Evolutionary conservation across 2,888 invertebrate species (phyloP).

Genomic region (Ennomos erosarius): DNA sequence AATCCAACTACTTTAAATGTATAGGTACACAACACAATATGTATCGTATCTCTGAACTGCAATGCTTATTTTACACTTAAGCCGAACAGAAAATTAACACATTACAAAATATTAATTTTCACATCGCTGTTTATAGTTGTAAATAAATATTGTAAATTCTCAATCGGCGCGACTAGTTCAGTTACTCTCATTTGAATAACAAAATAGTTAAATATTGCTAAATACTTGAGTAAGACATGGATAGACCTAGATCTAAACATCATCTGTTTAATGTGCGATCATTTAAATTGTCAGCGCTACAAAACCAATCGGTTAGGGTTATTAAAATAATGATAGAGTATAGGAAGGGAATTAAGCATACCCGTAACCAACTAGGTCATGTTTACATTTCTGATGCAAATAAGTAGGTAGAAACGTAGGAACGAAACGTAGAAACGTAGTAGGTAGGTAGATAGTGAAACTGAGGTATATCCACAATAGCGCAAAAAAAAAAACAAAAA

Average conservation of each 20-base stretch:
- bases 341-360: constrained; percentile 4
- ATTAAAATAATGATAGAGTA: constrained; percentile 21
- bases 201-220: constrained; percentile 23
- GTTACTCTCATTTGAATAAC: constrained; percentile 23
- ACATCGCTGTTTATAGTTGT: constrained; percentile 8
- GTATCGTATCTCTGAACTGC: too few species aligned
- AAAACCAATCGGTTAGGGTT: constrained; percentile 15
- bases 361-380: too few species aligned
- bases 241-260: constrained; percentile 18
- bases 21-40: too few species aligned
- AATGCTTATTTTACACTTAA: too few species aligned
- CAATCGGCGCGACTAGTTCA: constrained; percentile 12
- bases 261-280: constrained; percentile 21
- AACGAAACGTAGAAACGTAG: too few species aligned
- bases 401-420: too few species aligned
- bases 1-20: too few species aligned
- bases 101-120: constrained; percentile 19
- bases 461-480: too few species aligned
- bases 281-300: constrained; percentile 31
- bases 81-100: constrained; percentile 15
- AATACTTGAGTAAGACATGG: constrained; percentile 20
- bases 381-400: too few species aligned
- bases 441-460: too few species aligned
- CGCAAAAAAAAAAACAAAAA: too few species aligned
- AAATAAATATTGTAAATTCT: constrained; percentile 7